Percentiles rank a stretch among this genome's conserved stretches.
These are phyloP conservation scores for Zaprionus inermis DNA, from an alignment of 1,140 invertebrate species.

Conservation along the genomic window DNA sequence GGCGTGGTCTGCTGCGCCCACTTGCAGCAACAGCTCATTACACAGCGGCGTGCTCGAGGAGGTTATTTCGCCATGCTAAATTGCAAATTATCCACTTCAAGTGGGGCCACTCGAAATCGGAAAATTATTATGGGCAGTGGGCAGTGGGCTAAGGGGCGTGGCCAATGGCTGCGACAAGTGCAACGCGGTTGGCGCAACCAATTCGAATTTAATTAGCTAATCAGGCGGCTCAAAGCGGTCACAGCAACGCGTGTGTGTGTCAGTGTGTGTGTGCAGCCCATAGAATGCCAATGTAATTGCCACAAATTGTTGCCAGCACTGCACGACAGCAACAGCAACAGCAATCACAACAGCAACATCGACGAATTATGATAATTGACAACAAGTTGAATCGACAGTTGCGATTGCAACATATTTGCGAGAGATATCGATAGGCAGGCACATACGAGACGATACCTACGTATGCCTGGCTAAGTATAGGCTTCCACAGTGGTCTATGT, in stretches of 20 bases:
- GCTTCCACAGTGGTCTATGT: background rate
- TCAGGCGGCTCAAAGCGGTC: conserved; percentile 28
- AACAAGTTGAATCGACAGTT: conserved; percentile 38
- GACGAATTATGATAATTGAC: conserved; percentile 70
- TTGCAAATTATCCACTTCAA: conserved; percentile 48
- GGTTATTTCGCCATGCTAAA: conserved; percentile 38
- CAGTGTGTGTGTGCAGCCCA: conserved; percentile 19
- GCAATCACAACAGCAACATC: conserved; percentile 19
- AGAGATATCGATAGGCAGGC: background rate
- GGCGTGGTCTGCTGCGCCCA: conserved; percentile 43
- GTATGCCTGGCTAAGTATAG: conserved; percentile 19
- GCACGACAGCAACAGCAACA: conserved; percentile 19
- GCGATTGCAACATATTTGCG: conserved; percentile 42
- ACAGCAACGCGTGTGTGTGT: conserved; percentile 14
- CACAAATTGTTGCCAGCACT: conserved; percentile 61
- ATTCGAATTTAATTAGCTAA: conserved; percentile 64
- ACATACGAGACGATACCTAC: background rate
- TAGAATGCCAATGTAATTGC: conserved; percentile 66
- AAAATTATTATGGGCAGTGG: conserved; percentile 11
- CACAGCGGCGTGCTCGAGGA: background rate
- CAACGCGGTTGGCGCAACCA: conserved; percentile 32
- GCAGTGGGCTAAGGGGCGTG: conserved; percentile 27
- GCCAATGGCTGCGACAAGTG: conserved; percentile 59
- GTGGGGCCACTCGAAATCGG: conserved; percentile 12
- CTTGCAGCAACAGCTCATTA: conserved; percentile 36